Evolutionary conservation across 1,140 invertebrate species (phyloP).

Genomic region (Oscheius sp.): DNA sequence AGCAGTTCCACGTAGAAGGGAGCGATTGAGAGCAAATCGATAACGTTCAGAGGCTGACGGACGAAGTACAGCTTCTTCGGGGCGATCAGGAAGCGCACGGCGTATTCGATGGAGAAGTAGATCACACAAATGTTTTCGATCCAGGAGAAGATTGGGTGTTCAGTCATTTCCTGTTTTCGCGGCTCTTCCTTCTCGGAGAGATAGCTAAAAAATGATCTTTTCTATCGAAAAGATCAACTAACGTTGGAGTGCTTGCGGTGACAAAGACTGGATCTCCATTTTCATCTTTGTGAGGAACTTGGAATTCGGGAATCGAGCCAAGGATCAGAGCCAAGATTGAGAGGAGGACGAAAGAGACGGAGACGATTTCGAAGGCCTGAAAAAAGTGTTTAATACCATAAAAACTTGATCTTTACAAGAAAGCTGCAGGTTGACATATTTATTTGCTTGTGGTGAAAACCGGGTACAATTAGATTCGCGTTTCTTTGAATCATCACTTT

Average conservation of each 20-base stretch:
- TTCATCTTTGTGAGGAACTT: slow-evolving; percentile 50
- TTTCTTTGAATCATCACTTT: too few relatives aligned
- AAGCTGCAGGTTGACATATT: too few relatives aligned
- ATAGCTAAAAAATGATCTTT: not conserved
- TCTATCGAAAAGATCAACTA: too few relatives aligned
- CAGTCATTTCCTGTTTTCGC: slow-evolving; percentile 51
- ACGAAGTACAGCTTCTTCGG: slow-evolving; percentile 97
- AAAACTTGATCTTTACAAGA: too few relatives aligned
- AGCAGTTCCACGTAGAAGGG: slow-evolving; percentile 69
- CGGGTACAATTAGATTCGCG: too few relatives aligned
- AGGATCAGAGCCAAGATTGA: slow-evolving; percentile 57
- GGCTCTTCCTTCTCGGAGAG: not conserved
- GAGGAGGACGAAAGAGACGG: slow-evolving; percentile 59
- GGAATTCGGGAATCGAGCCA: slow-evolving; percentile 57
- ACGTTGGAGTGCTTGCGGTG: slow-evolving; percentile 53
- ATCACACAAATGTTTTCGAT: slow-evolving; percentile 98
- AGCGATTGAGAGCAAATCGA: slow-evolving; percentile 95
- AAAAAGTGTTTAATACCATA: not conserved
- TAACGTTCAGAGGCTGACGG: slow-evolving; percentile 96
- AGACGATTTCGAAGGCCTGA: slow-evolving; percentile 55
- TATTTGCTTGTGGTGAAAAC: not conserved
- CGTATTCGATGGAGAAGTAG: slow-evolving; percentile 98
- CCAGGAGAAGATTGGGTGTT: slow-evolving; percentile 59
- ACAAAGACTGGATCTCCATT: slow-evolving; percentile 27
- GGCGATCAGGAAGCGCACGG: slow-evolving; percentile 93